phyloP scores from a whole-genome alignment of 35 echinoderm and acorn worm species.

The Stichopus chloronotus region DNA sequence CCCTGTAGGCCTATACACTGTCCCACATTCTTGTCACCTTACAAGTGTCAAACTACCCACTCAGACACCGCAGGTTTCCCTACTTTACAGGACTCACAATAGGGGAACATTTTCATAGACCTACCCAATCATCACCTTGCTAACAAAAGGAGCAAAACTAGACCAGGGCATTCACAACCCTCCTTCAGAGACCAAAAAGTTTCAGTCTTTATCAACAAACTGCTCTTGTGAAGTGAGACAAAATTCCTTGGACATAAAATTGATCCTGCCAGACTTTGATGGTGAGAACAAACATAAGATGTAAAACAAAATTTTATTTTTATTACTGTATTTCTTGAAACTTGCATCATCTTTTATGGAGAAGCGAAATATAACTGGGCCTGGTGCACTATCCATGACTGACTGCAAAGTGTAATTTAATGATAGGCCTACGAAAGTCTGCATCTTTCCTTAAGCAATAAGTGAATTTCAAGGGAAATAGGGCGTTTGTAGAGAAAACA shows the following conservation, averaged over 20 bases:
- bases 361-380: no score
- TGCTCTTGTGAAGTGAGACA: constrained; percentile 7
- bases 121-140: constrained; percentile 29
- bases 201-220: constrained; percentile 1
- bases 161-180: constrained; percentile 5
- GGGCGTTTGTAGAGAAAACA: no score
- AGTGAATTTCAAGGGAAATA: no score
- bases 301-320: no score
- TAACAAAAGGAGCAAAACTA: constrained; percentile 40
- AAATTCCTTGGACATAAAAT: background rate
- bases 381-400: no score
- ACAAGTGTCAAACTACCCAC: background rate
- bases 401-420: no score
- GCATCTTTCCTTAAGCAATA: no score
- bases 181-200: background rate
- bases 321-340: no score
- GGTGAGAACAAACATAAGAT: background rate
- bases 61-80: constrained; percentile 1
- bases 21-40: background rate
- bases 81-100: background rate
- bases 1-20: background rate
- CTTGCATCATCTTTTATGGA: no score
- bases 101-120: constrained; percentile 26
- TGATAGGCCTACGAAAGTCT: no score
- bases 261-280: constrained; percentile 23